Percentiles rank a stretch among this genome's conserved stretches.
phyloP scores from a whole-genome alignment of 2,797 vertebrate species.

The Aphelocoma californica region DNA sequence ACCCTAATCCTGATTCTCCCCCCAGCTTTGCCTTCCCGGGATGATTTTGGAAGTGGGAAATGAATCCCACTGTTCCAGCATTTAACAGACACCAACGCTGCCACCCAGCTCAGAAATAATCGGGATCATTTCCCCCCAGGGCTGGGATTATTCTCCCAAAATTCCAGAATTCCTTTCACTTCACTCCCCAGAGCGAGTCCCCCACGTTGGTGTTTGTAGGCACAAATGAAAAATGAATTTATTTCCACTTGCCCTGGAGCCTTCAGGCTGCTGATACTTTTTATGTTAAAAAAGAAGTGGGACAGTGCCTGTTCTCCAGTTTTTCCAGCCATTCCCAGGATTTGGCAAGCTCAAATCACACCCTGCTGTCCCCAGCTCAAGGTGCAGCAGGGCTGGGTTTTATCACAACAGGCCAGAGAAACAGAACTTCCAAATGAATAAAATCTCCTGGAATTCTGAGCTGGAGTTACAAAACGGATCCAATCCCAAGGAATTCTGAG shows the following conservation, averaged over 20 bases:
- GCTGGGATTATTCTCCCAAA: neutral
- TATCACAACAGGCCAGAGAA: neutral
- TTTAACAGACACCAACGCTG: neutral
- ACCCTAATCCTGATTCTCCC: neutral
- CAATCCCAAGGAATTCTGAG: neutral
- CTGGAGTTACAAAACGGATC: neutral
- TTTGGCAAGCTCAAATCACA: neutral
- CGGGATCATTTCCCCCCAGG: neutral
- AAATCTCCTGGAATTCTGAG: rapidly evolving
- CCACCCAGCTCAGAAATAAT: neutral
- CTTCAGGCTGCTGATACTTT: neutral
- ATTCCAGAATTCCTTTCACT: neutral
- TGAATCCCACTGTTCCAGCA: neutral
- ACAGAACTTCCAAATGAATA: neutral
- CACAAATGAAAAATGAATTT: neutral
- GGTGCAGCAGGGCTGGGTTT: neutral
- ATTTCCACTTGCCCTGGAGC: neutral
- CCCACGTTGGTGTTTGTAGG: neutral
- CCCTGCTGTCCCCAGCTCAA: neutral
- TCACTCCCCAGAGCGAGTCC: neutral
- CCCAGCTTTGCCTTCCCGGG: neutral
- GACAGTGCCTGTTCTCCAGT: neutral
- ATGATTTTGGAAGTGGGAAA: neutral
- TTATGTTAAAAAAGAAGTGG: neutral
- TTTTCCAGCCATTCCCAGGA: neutral